Conservation (phyloP, 2,113 vertebrate genomes). For the Australoheros scitulus region DNA sequence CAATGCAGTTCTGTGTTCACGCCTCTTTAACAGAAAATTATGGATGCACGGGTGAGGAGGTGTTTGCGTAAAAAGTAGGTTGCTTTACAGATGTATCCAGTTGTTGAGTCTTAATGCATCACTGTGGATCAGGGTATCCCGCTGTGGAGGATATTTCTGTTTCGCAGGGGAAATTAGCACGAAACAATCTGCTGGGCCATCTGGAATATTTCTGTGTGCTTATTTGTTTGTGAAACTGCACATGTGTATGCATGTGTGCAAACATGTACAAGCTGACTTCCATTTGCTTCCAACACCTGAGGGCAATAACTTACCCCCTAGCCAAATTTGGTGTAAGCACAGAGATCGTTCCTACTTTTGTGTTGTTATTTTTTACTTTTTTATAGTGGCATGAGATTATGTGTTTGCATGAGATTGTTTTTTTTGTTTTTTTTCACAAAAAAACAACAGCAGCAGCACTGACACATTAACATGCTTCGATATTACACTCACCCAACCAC, state of each 20-base stretch:
- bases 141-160: slow-evolving; percentile 39
- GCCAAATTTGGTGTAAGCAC: slow-evolving; percentile 22
- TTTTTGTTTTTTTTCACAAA: neutral
- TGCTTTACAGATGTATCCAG: slow-evolving; percentile 16
- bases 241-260: slow-evolving; percentile 42
- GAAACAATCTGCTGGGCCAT: slow-evolving; percentile 57
- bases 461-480: neutral
- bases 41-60: neutral
- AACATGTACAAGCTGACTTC: slow-evolving; percentile 30
- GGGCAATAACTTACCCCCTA: slow-evolving; percentile 38
- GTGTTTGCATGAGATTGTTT: neutral
- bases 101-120: slow-evolving; percentile 25
- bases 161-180: slow-evolving; percentile 52
- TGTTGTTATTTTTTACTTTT: neutral
- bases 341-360: neutral
- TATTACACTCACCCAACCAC: neutral
- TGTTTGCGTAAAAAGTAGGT: slow-evolving; percentile 23
- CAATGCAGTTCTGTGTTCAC: neutral
- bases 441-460: neutral
- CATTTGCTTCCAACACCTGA: slow-evolving; percentile 43
- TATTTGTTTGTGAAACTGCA: slow-evolving; percentile 49
- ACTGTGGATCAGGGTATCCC: neutral
- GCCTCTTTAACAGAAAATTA: slow-evolving; percentile 10
- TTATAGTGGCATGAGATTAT: neutral
- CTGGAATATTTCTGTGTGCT: slow-evolving; percentile 47